These are phyloP conservation scores for Epizoanthus illoricatus DNA, from an alignment of 92 coral and sea anemone species.

Conservation along the genomic window DNA sequence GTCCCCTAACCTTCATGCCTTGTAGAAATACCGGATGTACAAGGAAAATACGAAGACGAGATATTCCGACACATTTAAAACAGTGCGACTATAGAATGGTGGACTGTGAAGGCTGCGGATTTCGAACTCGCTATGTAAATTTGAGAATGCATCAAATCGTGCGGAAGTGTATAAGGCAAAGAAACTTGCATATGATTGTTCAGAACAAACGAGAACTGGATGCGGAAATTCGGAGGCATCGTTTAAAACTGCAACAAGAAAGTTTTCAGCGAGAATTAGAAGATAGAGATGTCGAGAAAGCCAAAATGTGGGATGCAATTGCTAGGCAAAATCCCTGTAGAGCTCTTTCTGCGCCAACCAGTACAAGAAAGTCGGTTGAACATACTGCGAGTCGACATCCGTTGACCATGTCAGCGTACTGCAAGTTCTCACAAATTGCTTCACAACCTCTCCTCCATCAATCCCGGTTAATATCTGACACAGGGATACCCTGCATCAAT, in stretches of 20 bases:
- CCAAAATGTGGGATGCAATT: slow-evolving; percentile 73
- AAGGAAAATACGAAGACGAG: slow-evolving; percentile 64
- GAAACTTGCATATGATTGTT: slow-evolving; percentile 77
- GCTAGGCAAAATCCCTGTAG: slow-evolving; percentile 59
- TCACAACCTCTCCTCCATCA: slow-evolving; percentile 41
- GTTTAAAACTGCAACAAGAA: slow-evolving; percentile 66
- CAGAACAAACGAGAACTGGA: slow-evolving; percentile 85
- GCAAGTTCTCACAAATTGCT: slow-evolving; percentile 45
- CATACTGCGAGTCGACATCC: slow-evolving; percentile 10
- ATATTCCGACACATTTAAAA: slow-evolving; percentile 57
- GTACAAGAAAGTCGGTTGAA: slow-evolving; percentile 14
- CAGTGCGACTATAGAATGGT: slow-evolving; percentile 73
- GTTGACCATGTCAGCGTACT: slow-evolving; percentile 39
- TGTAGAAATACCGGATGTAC: slow-evolving; percentile 85
- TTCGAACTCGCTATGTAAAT: slow-evolving; percentile 64
- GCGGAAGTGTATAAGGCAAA: slow-evolving; percentile 73
- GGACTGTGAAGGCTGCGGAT: slow-evolving; percentile 85
- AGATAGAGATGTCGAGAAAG: slow-evolving; percentile 75
- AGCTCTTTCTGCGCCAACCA: slow-evolving; percentile 28
- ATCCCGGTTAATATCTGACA: not conserved
- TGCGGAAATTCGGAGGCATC: slow-evolving; percentile 67
- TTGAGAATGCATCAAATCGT: slow-evolving; percentile 88
- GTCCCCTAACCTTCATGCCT: slow-evolving; percentile 66
- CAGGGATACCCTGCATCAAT: slow-evolving; percentile 54
- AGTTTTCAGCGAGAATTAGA: slow-evolving; percentile 75